These are phyloP conservation scores for Momotus momota DNA, from an alignment of 2,797 vertebrate species.

Conservation along the genomic window DNA sequence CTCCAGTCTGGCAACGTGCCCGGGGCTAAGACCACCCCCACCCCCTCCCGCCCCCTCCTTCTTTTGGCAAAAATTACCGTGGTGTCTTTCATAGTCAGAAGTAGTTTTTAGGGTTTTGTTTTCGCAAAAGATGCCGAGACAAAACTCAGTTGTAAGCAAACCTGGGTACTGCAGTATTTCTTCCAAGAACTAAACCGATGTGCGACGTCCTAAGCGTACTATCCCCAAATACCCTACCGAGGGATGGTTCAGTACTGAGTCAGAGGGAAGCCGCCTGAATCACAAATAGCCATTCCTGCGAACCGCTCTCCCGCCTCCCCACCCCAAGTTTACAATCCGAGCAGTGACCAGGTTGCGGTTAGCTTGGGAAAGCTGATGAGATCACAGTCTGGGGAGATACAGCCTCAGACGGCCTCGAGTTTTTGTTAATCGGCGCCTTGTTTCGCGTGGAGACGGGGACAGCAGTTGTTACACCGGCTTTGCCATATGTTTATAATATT, in stretches of 20 bases:
- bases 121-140: conserved; percentile 25
- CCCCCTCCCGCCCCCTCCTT: neutral
- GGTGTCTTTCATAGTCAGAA: conserved; percentile 31
- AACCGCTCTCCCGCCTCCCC: neutral
- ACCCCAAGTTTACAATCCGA: conserved; percentile 22
- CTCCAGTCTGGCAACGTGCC: conserved; percentile 37
- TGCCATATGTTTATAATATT: conserved; percentile 51
- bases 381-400: conserved; percentile 58
- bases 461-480: conserved; percentile 14
- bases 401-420: conserved; percentile 11
- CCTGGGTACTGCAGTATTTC: neutral
- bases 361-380: conserved; percentile 64
- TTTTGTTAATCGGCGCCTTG: conserved; percentile 20
- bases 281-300: conserved; percentile 31
- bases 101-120: conserved; percentile 5
- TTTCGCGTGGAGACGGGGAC: neutral
- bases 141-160: neutral
- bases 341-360: conserved; percentile 59
- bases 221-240: conserved; percentile 16
- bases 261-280: conserved; percentile 39
- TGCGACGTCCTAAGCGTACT: neutral
- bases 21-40: conserved; percentile 42
- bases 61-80: conserved; percentile 49
- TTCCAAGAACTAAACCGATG: conserved; percentile 12
- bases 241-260: conserved; percentile 46